phyloP scores from a whole-genome alignment of 1,140 invertebrate genomes.

The Drosophila nebulosa region DNA sequence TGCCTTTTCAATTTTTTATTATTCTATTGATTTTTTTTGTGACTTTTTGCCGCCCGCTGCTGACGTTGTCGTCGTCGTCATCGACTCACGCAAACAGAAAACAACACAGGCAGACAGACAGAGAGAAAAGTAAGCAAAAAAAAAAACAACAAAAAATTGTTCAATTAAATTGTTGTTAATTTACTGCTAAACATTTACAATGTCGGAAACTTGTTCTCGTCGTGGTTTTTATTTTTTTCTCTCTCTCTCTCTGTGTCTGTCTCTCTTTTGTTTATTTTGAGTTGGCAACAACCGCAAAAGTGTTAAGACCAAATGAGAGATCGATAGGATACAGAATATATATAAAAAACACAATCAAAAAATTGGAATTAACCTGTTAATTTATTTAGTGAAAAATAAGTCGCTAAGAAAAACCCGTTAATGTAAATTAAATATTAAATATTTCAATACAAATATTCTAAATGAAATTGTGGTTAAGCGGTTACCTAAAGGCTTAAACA shows the following conservation, averaged over 20 bases:
- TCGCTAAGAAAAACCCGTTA: background rate
- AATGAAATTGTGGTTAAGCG: background rate
- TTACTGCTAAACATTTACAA: conserved; percentile 73
- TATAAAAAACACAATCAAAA: conserved; percentile 22
- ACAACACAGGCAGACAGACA: conserved; percentile 10
- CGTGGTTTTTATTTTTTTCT: conserved; percentile 51
- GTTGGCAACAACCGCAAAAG: conserved; percentile 40
- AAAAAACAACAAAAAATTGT: conserved; percentile 32
- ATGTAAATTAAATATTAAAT: conserved; percentile 6
- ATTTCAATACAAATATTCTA: background rate
- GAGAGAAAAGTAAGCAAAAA: conserved; percentile 16
- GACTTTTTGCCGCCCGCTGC: conserved; percentile 18
- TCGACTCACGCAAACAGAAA: conserved; percentile 22
- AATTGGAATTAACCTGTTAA: conserved; percentile 48
- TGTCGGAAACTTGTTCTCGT: conserved; percentile 62
- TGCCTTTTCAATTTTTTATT: conserved; percentile 68
- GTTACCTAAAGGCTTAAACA: background rate
- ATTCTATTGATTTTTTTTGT: conserved; percentile 69
- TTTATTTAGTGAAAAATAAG: conserved; percentile 28
- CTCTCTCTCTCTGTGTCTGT: background rate
- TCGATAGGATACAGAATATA: conserved; percentile 14
- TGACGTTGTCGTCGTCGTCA: conserved; percentile 14
- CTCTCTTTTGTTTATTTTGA: conserved; percentile 20
- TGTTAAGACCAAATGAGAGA: conserved; percentile 16
- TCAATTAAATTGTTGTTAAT: conserved; percentile 73